Evolutionary conservation across 2,113 vertebrate genomes (phyloP).

Genomic region (Callithrix jacchus): DNA sequence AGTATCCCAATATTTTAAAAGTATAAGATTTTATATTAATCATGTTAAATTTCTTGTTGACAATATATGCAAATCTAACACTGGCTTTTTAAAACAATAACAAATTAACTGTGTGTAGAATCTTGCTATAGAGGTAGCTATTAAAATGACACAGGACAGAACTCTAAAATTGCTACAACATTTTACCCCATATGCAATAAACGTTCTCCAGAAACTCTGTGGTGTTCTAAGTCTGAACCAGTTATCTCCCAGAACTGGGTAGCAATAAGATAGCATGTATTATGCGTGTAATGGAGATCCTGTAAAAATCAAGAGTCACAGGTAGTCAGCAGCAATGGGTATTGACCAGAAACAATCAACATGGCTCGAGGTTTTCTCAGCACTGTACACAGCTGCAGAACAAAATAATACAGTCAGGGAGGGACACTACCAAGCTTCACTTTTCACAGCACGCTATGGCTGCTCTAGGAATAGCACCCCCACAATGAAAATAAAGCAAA

Average conservation of each 20-base stretch:
- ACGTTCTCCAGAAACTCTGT: constrained; percentile 71
- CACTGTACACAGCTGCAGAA: constrained; percentile 85
- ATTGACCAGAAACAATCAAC: constrained; percentile 83
- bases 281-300: constrained; percentile 86
- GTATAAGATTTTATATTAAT: not conserved
- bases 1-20: not conserved
- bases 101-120: not conserved
- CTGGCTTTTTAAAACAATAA: not conserved
- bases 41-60: not conserved
- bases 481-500: constrained; percentile 54
- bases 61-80: not conserved
- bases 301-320: constrained; percentile 83
- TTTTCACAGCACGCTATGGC: constrained; percentile 79
- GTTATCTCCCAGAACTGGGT: constrained; percentile 67
- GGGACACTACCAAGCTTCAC: constrained; percentile 82
- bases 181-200: constrained; percentile 61
- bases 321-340: constrained; percentile 85
- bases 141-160: not conserved
- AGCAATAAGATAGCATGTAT: constrained; percentile 81
- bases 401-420: constrained; percentile 85
- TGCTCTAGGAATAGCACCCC: constrained; percentile 66
- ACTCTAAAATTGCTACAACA: constrained; percentile 9
- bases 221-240: constrained; percentile 45
- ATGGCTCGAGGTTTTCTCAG: constrained; percentile 80
- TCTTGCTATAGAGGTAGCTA: not conserved